Evolutionary conservation across 2,113 vertebrate genomes (phyloP).

Genomic region (Girardinichthys multiradiatus): DNA sequence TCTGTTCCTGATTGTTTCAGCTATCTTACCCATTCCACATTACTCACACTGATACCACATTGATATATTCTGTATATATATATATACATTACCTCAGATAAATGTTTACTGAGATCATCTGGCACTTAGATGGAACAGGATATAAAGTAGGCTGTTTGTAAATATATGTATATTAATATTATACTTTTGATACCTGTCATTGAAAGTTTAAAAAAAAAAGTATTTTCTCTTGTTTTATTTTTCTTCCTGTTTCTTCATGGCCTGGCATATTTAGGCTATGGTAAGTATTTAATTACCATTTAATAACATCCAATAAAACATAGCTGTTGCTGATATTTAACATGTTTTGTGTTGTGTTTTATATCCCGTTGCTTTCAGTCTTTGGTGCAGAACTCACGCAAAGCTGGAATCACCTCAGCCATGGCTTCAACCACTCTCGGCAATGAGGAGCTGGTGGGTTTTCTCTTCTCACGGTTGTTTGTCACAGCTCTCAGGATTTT

Average conservation of each 20-base stretch:
- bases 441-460: conserved; percentile 95
- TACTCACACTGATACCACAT: no score
- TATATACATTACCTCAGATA: background rate
- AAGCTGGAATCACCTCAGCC: conserved; percentile 95
- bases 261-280: conserved; percentile 65
- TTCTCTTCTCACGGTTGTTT: background rate
- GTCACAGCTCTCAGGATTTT: conserved; percentile 11
- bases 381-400: conserved; percentile 92
- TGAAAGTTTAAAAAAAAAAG: no score
- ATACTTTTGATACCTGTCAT: background rate
- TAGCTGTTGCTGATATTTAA: background rate
- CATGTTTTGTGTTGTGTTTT: background rate
- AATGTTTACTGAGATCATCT: background rate
- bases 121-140: background rate
- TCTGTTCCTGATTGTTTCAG: no score
- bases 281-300: conserved; percentile 49
- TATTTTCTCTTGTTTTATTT: conserved; percentile 2
- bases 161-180: background rate
- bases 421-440: conserved; percentile 96
- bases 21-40: no score
- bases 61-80: no score
- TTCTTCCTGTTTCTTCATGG: conserved; percentile 20
- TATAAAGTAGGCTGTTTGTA: background rate
- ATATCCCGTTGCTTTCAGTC: conserved; percentile 78
- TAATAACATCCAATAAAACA: background rate